phyloP scores from a whole-genome alignment of 1,140 invertebrate species.

The Cydia fagiglandana region DNA sequence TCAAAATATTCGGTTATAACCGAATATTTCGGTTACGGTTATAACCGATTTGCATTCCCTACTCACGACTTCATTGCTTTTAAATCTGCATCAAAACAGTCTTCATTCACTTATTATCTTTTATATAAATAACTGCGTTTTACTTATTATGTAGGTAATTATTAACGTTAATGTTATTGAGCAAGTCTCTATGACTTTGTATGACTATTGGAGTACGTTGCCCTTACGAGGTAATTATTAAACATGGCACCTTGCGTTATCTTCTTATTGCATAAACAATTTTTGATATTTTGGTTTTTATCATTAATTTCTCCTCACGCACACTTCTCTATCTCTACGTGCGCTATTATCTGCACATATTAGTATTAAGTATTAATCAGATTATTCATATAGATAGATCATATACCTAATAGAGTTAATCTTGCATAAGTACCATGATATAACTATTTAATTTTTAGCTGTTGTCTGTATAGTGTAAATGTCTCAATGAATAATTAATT shows the following conservation, averaged over 20 bases:
- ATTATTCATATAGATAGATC: slow-evolving; percentile 2
- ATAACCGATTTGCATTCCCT: too few species aligned
- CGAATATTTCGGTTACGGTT: too few species aligned
- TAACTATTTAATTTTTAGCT: neutral
- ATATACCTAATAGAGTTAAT: slow-evolving; percentile 9
- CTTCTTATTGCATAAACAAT: slow-evolving; percentile 11
- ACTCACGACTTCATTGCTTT: slow-evolving; percentile 23
- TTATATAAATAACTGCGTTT: slow-evolving; percentile 9
- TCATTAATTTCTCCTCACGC: slow-evolving; percentile 20
- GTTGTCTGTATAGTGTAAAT: neutral
- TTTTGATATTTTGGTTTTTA: slow-evolving; percentile 26
- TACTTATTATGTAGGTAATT: neutral
- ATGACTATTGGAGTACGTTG: slow-evolving; percentile 22
- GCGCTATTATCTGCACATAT: slow-evolving; percentile 20
- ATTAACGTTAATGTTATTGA: slow-evolving; percentile 26
- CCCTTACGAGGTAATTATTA: slow-evolving; percentile 5
- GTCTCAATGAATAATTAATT: too few species aligned
- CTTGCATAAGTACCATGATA: slow-evolving; percentile 9
- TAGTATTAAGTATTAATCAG: slow-evolving; percentile 30
- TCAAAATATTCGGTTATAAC: too few species aligned
- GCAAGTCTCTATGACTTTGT: slow-evolving; percentile 27
- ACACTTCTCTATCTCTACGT: slow-evolving; percentile 23
- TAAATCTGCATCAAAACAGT: slow-evolving; percentile 29
- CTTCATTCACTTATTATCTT: slow-evolving; percentile 18
- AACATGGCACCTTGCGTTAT: slow-evolving; percentile 25